Percentiles rank a stretch among this genome's conserved stretches.
Evolutionary conservation across 2,797 vertebrate species (phyloP).

Genomic region (Karalla daura): DNA sequence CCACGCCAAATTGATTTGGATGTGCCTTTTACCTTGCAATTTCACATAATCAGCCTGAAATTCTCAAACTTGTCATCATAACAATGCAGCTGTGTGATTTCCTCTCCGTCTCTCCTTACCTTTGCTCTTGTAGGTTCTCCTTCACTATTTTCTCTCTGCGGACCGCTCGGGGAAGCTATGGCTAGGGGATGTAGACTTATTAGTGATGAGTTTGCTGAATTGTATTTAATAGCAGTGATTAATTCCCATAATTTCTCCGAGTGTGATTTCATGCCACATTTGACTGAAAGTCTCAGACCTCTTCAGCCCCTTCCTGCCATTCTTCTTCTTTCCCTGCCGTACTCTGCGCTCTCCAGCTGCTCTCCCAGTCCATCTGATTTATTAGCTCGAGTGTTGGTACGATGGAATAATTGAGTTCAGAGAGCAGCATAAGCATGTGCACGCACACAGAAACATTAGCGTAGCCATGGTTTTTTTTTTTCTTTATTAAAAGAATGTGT

Average conservation of each 20-base stretch:
- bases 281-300: slow-evolving; percentile 61
- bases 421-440: slow-evolving; percentile 56
- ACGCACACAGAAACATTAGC: slow-evolving; percentile 37
- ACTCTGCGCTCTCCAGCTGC: slow-evolving; percentile 28
- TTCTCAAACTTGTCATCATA: slow-evolving; percentile 67
- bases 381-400: slow-evolving; percentile 68
- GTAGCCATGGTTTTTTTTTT: slow-evolving; percentile 69
- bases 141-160: slow-evolving; percentile 1
- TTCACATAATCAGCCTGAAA: slow-evolving; percentile 76
- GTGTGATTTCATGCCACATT: slow-evolving; percentile 72
- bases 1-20: slow-evolving; percentile 71
- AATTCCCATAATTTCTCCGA: slow-evolving; percentile 78
- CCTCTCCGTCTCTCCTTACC: slow-evolving; percentile 27
- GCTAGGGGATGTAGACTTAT: slow-evolving; percentile 49
- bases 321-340: slow-evolving; percentile 1
- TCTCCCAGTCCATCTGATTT: slow-evolving; percentile 64
- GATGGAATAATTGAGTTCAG: slow-evolving; percentile 73
- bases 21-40: slow-evolving; percentile 73
- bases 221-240: slow-evolving; percentile 82
- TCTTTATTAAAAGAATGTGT: slow-evolving; percentile 80
- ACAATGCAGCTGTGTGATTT: slow-evolving; percentile 60
- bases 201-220: slow-evolving; percentile 76
- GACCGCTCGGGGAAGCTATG: slow-evolving; percentile 20
- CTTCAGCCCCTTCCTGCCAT: slow-evolving; percentile 20
- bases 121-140: slow-evolving; percentile 22